phyloP scores from a whole-genome alignment of 2,888 invertebrate species.

The Caenorhabditis doughertyi region DNA sequence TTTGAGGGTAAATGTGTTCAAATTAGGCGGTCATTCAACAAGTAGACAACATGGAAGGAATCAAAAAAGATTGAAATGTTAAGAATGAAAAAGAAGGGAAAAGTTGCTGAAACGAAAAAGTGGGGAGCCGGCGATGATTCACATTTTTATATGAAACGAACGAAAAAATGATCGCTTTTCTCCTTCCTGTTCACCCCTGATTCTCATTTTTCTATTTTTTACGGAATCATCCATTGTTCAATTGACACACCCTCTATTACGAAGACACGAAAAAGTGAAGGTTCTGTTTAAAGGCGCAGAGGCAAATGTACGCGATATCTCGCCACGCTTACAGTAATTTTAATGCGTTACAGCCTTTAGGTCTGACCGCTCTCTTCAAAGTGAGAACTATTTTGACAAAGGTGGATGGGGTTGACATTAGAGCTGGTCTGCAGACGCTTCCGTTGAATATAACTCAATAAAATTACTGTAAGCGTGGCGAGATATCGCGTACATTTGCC shows the following conservation, averaged over 20 bases:
- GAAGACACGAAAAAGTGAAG: no score
- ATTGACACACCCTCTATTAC: constrained; percentile 39
- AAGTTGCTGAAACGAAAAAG: constrained; percentile 35
- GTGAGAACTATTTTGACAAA: no score
- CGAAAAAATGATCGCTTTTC: constrained; percentile 35
- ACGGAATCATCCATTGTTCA: constrained; percentile 57
- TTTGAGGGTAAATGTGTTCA: background rate
- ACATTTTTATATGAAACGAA: constrained; percentile 27
- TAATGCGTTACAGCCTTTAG: no score
- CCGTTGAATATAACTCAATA: no score
- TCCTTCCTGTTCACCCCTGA: constrained; percentile 18
- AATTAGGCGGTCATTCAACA: constrained; percentile 14
- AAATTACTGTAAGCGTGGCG: no score
- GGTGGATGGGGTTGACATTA: no score
- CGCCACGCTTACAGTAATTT: no score
- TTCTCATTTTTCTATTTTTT: constrained; percentile 38
- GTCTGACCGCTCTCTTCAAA: no score
- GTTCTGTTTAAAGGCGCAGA: no score
- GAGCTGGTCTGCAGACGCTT: no score
- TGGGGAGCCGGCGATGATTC: constrained; percentile 28
- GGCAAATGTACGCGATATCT: no score
- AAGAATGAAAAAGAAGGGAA: constrained; percentile 20
- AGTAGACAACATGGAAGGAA: constrained; percentile 9
- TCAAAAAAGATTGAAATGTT: constrained; percentile 10
- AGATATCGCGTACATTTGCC: no score